Conservation (phyloP, 2,888 invertebrate genomes). For the Molanna angustata region DNA sequence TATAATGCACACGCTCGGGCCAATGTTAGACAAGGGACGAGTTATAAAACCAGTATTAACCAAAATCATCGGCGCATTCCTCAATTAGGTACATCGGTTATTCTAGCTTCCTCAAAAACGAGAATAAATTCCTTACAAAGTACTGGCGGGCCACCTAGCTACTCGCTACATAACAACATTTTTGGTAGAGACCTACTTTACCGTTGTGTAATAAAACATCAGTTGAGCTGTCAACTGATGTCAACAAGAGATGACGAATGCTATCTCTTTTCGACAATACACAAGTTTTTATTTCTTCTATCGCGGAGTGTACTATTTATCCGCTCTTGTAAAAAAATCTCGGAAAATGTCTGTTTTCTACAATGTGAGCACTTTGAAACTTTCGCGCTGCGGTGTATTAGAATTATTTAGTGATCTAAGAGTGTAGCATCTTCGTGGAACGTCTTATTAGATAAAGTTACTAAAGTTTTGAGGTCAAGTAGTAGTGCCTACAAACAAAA, state of each 20-base stretch:
- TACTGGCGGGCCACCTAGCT: background rate
- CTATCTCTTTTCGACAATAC: conserved; percentile 25
- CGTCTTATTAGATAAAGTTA: conserved; percentile 22
- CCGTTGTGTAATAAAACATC: conserved; percentile 29
- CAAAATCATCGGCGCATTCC: conserved; percentile 17
- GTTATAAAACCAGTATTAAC: conserved; percentile 10
- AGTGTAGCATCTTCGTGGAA: background rate
- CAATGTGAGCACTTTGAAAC: conserved; percentile 8
- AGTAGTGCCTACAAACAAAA: conserved; percentile 23
- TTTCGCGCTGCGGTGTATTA: conserved; percentile 4
- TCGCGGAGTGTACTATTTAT: conserved; percentile 18
- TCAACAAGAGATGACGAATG: conserved; percentile 30
- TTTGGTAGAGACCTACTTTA: conserved; percentile 28
- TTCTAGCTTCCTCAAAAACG: background rate
- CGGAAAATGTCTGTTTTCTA: conserved; percentile 17
- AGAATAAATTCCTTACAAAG: conserved; percentile 1
- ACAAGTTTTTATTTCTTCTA: conserved; percentile 25
- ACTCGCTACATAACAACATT: conserved; percentile 11
- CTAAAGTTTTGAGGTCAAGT: conserved; percentile 27
- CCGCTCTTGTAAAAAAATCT: conserved; percentile 8
- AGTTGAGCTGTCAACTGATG: conserved; percentile 23
- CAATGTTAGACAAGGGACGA: conserved; percentile 1
- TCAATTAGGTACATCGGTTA: background rate
- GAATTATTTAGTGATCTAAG: background rate
- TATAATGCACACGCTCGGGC: conserved; percentile 3